These are phyloP conservation scores for Mnemiopsis leidyi DNA, from an alignment of 37 sponge, comb jelly and placozoan genomes.

Conservation along the genomic window DNA sequence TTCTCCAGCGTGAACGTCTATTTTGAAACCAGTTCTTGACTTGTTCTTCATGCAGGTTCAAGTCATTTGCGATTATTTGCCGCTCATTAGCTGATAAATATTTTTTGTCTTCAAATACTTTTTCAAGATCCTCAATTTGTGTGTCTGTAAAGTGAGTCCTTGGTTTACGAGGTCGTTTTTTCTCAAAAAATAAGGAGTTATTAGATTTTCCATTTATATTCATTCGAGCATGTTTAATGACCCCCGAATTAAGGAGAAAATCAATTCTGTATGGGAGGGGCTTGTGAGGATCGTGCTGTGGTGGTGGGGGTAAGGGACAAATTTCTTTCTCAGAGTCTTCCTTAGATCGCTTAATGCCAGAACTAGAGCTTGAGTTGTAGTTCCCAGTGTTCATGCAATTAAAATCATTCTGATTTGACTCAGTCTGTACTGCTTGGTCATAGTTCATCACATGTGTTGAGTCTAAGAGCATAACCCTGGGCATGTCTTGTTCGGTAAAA, in stretches of 20 bases:
- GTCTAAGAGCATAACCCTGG: neutral
- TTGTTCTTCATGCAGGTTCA: constrained; percentile 17
- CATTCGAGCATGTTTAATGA: constrained; percentile 20
- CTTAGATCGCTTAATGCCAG: neutral
- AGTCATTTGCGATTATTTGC: neutral
- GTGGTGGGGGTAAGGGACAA: constrained; percentile 12
- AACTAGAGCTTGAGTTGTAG: neutral
- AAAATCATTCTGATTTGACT: constrained; percentile 8
- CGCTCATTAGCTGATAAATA: neutral
- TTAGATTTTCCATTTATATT: neutral
- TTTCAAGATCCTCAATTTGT: constrained; percentile 13
- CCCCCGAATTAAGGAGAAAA: constrained; percentile 3
- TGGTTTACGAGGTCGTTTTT: constrained; percentile 26
- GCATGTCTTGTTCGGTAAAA: neutral
- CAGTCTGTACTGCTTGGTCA: constrained; percentile 31
- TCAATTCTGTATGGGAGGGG: constrained; percentile 40
- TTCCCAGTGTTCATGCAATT: neutral
- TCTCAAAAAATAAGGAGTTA: constrained; percentile 11
- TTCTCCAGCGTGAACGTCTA: constrained; percentile 10
- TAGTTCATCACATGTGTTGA: neutral
- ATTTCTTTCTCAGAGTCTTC: constrained; percentile 9
- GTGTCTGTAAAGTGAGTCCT: constrained; percentile 31
- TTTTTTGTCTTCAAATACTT: constrained; percentile 45
- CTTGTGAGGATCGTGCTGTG: constrained; percentile 16
- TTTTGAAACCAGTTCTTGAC: constrained; percentile 60